Evolutionary conservation across 2,888 invertebrate genomes (phyloP), one percentile per base, ranked within the genome.

Genomic region (Dorcus hopei): DNA sequence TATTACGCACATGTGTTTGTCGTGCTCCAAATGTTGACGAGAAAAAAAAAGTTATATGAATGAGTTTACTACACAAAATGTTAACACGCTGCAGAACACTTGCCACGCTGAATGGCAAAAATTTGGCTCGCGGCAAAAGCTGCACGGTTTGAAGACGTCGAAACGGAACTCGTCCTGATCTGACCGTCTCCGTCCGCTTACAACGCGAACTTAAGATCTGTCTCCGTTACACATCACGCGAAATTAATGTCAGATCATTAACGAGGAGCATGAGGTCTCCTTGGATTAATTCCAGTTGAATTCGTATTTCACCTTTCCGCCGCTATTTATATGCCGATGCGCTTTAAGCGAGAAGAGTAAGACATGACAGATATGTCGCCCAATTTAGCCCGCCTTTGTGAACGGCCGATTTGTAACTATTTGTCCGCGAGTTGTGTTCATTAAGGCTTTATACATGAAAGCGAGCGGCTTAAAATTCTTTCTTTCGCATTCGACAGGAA

Each of bases 221-320:
- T 16, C 11, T 42, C 11, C 7, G 42, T 63, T 53, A 43, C 57
- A 58, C 58, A 57, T 63, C 61, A 61, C 54, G 64, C 59, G 62
- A 59, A 58, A 59, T 64, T 65, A 60, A 65, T 62, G 65, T 64
- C 65, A 64, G 61, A 61, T 67, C 65, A 67, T 68, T 68, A 67
- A 63, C 58, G 62, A 59, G 59, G 62, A 63, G 62, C 63, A 66
- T 60, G 60, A 66, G 65, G 67, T 69, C 66, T 65, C 67, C 64
- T 69, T 69, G 69, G 68, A 68, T 64, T 64, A 67, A 66, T 65
- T 69, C 69, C 69, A 68, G 62, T 65, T 58, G 57, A 61, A 55
- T 56, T 58, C 48, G 60, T 66, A 60, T 61, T 60, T 45, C 49
- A 39, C 9, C 41, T 39, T 26, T 38, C 8, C 5, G 11, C 38